Evolutionary conservation across 2,797 vertebrate genomes (phyloP).

Genomic region (Bovichtus variegatus): DNA sequence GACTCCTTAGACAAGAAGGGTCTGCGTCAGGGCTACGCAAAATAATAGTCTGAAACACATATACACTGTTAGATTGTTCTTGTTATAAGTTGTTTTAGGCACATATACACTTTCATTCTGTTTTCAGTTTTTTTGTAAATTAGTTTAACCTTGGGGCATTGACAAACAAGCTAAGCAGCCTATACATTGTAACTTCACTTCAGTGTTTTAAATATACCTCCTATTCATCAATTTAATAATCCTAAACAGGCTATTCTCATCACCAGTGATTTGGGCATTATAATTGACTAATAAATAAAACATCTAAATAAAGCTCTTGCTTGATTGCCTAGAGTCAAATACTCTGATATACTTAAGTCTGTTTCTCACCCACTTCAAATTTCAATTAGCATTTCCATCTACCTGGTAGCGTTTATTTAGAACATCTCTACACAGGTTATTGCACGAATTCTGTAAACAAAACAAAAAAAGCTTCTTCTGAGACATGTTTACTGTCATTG

Average conservation of each 20-base stretch:
- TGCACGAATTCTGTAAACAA: neutral
- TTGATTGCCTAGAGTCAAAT: neutral
- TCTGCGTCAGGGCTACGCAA: neutral
- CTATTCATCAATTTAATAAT: neutral
- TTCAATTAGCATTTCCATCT: neutral
- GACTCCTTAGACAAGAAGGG: conserved; percentile 6
- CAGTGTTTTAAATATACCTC: neutral
- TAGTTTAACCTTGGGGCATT: neutral
- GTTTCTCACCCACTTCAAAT: neutral
- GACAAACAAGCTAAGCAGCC: neutral
- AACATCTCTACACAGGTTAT: neutral
- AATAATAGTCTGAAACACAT: neutral
- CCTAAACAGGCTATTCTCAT: neutral
- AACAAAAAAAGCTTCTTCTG: neutral
- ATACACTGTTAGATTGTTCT: neutral
- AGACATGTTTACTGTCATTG: neutral
- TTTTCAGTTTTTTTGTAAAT: neutral
- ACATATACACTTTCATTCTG: neutral
- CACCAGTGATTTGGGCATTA: neutral
- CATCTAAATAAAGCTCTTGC: neutral
- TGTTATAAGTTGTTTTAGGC: neutral
- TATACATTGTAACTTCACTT: neutral
- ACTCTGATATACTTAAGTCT: neutral
- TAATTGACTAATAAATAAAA: neutral
- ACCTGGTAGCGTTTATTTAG: neutral